A percentile compares a stretch with the other conserved stretches of the same genome.
Conservation (phyloP, 2,113 vertebrate species). For the Lophius piscatorius region DNA sequence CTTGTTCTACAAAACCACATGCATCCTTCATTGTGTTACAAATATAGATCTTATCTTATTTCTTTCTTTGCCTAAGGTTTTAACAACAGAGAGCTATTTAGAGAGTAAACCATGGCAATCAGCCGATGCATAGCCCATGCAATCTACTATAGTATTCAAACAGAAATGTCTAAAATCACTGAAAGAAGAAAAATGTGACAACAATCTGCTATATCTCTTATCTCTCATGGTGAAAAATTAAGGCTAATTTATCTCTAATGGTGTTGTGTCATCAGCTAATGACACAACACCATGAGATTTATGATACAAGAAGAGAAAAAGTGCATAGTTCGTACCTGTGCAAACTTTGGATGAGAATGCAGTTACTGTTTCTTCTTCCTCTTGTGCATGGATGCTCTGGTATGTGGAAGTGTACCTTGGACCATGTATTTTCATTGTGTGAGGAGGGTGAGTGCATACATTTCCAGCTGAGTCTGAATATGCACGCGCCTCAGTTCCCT, state of each 20-base stretch:
- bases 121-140: no score
- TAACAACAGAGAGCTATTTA: neutral
- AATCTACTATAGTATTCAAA: no score
- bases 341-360: constrained; percentile 31
- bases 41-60: constrained; percentile 1
- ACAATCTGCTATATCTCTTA: no score
- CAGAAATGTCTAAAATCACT: no score
- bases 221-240: no score
- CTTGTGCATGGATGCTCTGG: constrained; percentile 53
- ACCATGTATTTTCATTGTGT: constrained; percentile 42
- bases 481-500: constrained; percentile 50
- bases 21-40: neutral
- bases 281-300: neutral
- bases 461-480: constrained; percentile 52
- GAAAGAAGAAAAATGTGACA: no score
- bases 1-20: neutral
- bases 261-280: neutral
- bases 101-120: no score
- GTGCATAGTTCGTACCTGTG: constrained; percentile 65
- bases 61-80: neutral
- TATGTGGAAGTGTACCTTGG: constrained; percentile 47
- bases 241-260: no score
- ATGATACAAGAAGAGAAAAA: constrained; percentile 18
- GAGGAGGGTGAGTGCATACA: constrained; percentile 44
- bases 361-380: constrained; percentile 44